Conservation (phyloP, 2,113 vertebrate species). For the Heteronetta atricapilla region DNA sequence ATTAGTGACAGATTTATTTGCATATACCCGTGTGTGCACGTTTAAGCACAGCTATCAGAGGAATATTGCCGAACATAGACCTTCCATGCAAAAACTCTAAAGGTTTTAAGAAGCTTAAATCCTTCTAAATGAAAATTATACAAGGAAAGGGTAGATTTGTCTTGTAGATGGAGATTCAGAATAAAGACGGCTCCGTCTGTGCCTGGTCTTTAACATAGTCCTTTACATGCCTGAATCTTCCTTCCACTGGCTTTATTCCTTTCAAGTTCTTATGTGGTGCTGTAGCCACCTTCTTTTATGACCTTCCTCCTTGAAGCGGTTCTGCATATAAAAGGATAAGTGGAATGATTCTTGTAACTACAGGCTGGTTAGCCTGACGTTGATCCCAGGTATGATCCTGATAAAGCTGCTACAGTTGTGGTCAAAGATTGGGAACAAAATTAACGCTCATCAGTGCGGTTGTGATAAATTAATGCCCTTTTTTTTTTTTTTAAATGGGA, state of each 20-base stretch:
- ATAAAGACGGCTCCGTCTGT: slow-evolving; percentile 49
- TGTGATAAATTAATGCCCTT: neutral
- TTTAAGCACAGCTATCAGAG: neutral
- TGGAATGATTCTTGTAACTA: slow-evolving; percentile 10
- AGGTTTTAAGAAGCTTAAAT: slow-evolving; percentile 74
- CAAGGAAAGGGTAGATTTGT: slow-evolving; percentile 68
- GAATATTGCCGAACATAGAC: slow-evolving; percentile 7
- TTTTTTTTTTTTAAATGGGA: neutral
- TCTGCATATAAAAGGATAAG: slow-evolving; percentile 63
- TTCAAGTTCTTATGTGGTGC: slow-evolving; percentile 36
- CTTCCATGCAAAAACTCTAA: neutral
- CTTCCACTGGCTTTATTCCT: slow-evolving; percentile 61
- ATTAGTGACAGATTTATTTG: slow-evolving; percentile 61
- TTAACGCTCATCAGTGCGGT: neutral
- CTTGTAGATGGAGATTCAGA: slow-evolving; percentile 67
- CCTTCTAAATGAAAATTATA: slow-evolving; percentile 72
- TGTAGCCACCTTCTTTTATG: slow-evolving; percentile 36
- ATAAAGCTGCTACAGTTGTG: neutral
- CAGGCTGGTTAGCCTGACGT: neutral
- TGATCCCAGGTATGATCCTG: neutral
- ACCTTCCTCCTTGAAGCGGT: slow-evolving; percentile 44
- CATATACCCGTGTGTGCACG: slow-evolving; percentile 3
- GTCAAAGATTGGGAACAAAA: neutral
- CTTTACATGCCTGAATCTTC: slow-evolving; percentile 63
- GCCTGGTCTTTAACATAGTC: slow-evolving; percentile 50